Evolutionary conservation across 2,888 invertebrate species (phyloP), one percentile per base, ranked within the genome.

Genomic region (Portevinia maculata): DNA sequence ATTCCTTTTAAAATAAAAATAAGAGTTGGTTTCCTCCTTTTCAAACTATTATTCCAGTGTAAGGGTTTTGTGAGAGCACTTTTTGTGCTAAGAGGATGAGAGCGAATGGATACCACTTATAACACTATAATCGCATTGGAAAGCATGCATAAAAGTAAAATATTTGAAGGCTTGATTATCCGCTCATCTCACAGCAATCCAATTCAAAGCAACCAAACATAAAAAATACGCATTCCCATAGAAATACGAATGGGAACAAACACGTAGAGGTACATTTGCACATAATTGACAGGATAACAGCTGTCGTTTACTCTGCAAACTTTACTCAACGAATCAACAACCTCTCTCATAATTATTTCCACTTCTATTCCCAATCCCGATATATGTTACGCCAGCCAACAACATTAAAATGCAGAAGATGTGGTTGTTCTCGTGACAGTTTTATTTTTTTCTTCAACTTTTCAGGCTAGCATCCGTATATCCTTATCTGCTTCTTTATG

Each of bases 221-320:
- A 32, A 41, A 73, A 13, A 46, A 17, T 15, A 57, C 46, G 57
- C 2, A 3, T 24, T 24, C 24, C 24, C 24, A 24, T 5, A 24
- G 2, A 11, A 11, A 19, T 21, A 11, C 9, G 1, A 19, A 19
- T 11, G 8, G 19, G 8, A 44, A 19, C 9, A 15, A 13, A 11
- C 41, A 41, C 15, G 11, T 50, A 37, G 19, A 52, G 48, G 69
- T 74, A 81, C 59, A 41, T 81, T 81, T 53, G 65, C 81, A 81
- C 76, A 81, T 81, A 81, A 81, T 81, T 81, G 81, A 76, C 81
- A 81, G 64, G 65, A 81, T 81, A 81, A 81, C 76, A 81, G 76
- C 70, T 76, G 70, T 39, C 76, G 76, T 70, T 81, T 81, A 76
- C 76, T 65, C 52, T 39, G 59, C 53, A 76, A 81, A 81, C 81